Evolutionary conservation across 1,140 invertebrate genomes (phyloP).

Genomic region (Chrysoperla carnea): DNA sequence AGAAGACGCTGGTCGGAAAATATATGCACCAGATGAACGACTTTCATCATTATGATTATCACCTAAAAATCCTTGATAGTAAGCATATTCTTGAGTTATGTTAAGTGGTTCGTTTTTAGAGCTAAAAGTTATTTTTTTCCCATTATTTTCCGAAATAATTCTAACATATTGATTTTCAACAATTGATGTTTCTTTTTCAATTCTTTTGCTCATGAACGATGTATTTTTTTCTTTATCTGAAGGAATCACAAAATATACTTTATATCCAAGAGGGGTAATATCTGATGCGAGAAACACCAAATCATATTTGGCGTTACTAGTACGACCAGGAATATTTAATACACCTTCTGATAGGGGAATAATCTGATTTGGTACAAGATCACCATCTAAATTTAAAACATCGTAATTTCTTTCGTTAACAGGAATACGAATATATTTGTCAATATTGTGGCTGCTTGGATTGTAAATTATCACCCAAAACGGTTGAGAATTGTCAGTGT

Average conservation of each 20-base stretch:
- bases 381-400: slow-evolving; percentile 38
- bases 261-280: slow-evolving; percentile 46
- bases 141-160: too few relatives aligned
- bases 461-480: slow-evolving; percentile 67
- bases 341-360: slow-evolving; percentile 39
- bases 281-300: slow-evolving; percentile 42
- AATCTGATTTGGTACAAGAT: slow-evolving; percentile 34
- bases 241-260: too few relatives aligned
- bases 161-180: too few relatives aligned
- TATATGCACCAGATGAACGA: slow-evolving; percentile 68
- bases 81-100: slow-evolving; percentile 53
- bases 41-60: slow-evolving; percentile 32
- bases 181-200: slow-evolving; percentile 16
- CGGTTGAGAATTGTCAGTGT: slow-evolving; percentile 39
- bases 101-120: slow-evolving; percentile 23
- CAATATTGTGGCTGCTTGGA: slow-evolving; percentile 46
- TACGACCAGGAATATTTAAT: slow-evolving; percentile 39
- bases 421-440: slow-evolving; percentile 51
- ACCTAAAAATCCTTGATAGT: slow-evolving; percentile 49
- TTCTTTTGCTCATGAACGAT: too few relatives aligned
- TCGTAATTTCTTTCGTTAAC: slow-evolving; percentile 34
- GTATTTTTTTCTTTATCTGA: too few relatives aligned
- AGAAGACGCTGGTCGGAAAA: slow-evolving; percentile 74
- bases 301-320: slow-evolving; percentile 37
- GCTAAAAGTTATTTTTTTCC: slow-evolving; percentile 32